These are phyloP conservation scores for Siniperca undulata DNA, from an alignment of 2,797 vertebrate genomes.

Conservation along the genomic window DNA sequence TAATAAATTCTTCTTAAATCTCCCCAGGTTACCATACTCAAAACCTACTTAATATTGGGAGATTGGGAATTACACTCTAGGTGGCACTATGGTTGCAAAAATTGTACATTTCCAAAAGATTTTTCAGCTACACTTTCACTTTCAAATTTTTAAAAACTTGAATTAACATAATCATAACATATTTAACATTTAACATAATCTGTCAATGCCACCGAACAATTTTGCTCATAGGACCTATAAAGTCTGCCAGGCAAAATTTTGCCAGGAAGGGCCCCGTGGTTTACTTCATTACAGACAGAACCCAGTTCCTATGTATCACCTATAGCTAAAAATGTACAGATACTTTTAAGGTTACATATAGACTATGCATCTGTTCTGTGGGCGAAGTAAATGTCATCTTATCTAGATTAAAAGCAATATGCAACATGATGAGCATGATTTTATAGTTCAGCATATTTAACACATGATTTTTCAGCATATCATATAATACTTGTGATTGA, in stretches of 20 bases:
- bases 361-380: neutral
- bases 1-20: neutral
- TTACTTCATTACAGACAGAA: neutral
- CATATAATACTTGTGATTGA: neutral
- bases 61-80: neutral
- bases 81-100: neutral
- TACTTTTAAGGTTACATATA: neutral
- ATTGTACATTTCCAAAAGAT: neutral
- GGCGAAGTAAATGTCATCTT: neutral
- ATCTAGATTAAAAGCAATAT: neutral
- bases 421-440: neutral
- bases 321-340: neutral
- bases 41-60: neutral
- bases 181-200: neutral
- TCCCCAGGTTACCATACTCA: neutral
- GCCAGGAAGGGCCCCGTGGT: neutral
- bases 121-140: neutral
- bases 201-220: neutral
- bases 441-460: neutral
- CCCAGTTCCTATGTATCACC: too few species aligned
- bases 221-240: neutral
- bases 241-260: neutral
- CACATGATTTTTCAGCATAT: neutral
- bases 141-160: neutral
- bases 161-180: neutral